A percentile compares a stretch with the other conserved stretches of the same genome.
Conservation (phyloP, 2,888 invertebrate genomes). For the Chydorus sphaericus region DNA sequence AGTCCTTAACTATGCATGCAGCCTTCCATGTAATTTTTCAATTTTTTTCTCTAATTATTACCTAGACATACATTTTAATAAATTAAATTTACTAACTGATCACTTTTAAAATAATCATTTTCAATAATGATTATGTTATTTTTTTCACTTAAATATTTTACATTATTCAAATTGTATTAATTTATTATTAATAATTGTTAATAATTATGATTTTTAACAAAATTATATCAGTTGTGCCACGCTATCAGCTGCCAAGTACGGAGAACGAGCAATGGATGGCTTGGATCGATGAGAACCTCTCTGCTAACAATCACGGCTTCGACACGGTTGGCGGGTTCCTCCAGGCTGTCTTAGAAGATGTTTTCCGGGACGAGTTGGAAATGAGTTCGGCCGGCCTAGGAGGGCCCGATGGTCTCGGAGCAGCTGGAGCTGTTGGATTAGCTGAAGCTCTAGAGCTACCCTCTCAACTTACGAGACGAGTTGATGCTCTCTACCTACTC, state of each 20-base stretch:
- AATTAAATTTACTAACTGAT: not conserved
- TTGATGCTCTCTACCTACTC: slow-evolving; percentile 19
- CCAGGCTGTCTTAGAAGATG: slow-evolving; percentile 15
- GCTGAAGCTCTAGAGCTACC: slow-evolving; percentile 3
- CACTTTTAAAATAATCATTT: too few species aligned
- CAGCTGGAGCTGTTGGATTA: not conserved
- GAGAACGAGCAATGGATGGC: slow-evolving; percentile 33
- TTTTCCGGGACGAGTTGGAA: slow-evolving; percentile 8
- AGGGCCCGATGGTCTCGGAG: not conserved
- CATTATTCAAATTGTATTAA: not conserved
- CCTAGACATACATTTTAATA: not conserved
- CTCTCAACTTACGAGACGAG: slow-evolving; percentile 10
- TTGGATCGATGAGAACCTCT: slow-evolving; percentile 28
- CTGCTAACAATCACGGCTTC: slow-evolving; percentile 13
- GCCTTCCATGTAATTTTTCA: slow-evolving; percentile 13
- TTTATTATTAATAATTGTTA: not conserved
- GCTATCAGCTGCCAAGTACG: slow-evolving; percentile 26
- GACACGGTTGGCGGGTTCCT: slow-evolving; percentile 11
- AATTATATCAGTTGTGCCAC: slow-evolving; percentile 10
- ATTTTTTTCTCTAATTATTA: not conserved
- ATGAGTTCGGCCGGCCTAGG: not conserved
- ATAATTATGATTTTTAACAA: not conserved
- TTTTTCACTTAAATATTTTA: not conserved
- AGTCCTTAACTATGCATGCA: slow-evolving; percentile 14
- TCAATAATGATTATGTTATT: too few species aligned